Conservation (phyloP, 2,113 vertebrate genomes). For the Bostrychus sinensis region DNA sequence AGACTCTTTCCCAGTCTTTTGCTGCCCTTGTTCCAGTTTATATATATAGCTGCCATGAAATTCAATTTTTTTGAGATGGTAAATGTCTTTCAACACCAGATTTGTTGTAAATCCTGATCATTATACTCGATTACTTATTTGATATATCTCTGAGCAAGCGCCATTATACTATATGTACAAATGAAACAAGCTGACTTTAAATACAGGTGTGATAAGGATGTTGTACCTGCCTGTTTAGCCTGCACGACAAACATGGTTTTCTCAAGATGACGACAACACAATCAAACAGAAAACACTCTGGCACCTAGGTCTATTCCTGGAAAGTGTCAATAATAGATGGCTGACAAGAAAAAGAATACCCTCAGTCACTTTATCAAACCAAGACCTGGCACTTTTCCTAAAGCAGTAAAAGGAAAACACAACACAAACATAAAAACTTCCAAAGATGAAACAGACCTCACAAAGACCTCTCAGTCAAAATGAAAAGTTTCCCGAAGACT, state of each 20-base stretch:
- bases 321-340: constrained; percentile 81
- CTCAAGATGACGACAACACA: constrained; percentile 59
- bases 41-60: background rate
- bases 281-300: constrained; percentile 47
- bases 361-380: constrained; percentile 71
- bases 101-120: background rate
- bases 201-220: constrained; percentile 30
- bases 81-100: background rate
- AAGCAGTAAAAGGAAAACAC: constrained; percentile 71
- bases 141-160: constrained; percentile 42
- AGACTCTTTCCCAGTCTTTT: no score
- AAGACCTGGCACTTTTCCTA: constrained; percentile 68
- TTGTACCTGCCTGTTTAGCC: constrained; percentile 51
- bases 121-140: background rate
- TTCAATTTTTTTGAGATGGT: background rate
- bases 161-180: constrained; percentile 30
- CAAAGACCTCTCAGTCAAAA: constrained; percentile 76
- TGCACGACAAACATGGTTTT: constrained; percentile 43
- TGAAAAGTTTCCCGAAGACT: constrained; percentile 73
- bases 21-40: background rate
- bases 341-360: constrained; percentile 75
- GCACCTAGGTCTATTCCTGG: constrained; percentile 69
- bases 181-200: constrained; percentile 39
- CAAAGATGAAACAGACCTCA: constrained; percentile 66
- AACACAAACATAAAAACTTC: constrained; percentile 73